Evolutionary conservation across 2,888 invertebrate species (phyloP), one percentile per base, ranked within the genome.

Genomic region (Mimachlamys varia): DNA sequence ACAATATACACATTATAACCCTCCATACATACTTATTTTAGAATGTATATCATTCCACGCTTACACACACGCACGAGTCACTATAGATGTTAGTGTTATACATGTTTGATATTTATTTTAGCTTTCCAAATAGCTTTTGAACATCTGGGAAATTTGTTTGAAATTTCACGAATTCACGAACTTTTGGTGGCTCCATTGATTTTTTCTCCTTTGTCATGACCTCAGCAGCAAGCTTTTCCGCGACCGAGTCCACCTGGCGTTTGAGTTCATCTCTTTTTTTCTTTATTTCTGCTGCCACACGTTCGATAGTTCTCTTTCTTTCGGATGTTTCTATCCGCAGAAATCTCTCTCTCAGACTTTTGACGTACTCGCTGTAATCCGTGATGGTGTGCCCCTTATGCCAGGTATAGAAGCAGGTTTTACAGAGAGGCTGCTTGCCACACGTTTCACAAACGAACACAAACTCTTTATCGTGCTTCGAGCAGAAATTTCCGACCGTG

Each of bases 401-500:
- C 76, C 76, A 76, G 12, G 76, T 33, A 17, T 76, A 76, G 33
- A 76, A 76, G 22, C 76, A 76, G 0, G 76, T 76, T 33, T 76
- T 76, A 76, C 76, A 76, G 12, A 76, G 33, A 0, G 76, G 76
- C 33, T 76, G 27, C 33, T 76, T 76, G 0, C 76, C 76, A 33
- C 76, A 76, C 17, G 76, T 76, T 76, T 76, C 76, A 22, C 76
- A 76, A 7, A 76, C 76, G 76, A 76, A 76, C 76, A 76, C 33
- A 76, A 22, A 76, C 22, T 76, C 76, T 22, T 76, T 76, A 12
- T 76, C 76, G 27, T 76, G 76, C 33, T 76, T 76, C 27, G 76
- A 27, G 76, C 76, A 76, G 33, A 76, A 76, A 76, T 76, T 76
- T 33, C 76, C 76, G 76, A 76, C 76, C 7, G 76, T 76, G 76